Percentiles rank a stretch among this genome's conserved stretches.
These are phyloP conservation scores for Helogale parvula DNA, from an alignment of 2,113 vertebrate species.

Conservation along the genomic window DNA sequence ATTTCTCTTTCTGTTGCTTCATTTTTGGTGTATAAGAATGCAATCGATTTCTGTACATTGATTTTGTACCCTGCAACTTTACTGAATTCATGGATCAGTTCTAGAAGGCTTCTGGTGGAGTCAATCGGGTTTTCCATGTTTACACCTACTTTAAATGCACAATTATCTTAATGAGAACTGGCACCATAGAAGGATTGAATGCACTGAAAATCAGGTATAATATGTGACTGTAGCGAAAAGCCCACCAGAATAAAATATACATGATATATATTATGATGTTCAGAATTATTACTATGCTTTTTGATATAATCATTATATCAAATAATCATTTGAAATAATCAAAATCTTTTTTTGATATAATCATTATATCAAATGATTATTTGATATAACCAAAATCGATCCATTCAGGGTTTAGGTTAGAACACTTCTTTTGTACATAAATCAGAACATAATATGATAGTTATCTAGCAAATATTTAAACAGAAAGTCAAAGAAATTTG, in stretches of 20 bases:
- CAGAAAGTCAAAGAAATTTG: not conserved
- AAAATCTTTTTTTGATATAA: not conserved
- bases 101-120: no score
- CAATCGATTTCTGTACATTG: no score
- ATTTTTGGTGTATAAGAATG: no score
- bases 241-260: not conserved
- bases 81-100: no score
- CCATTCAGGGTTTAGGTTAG: not conserved
- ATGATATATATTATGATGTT: not conserved
- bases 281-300: not conserved
- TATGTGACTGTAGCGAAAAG: not conserved
- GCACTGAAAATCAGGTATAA: not conserved
- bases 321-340: no score
- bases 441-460: not conserved
- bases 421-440: not conserved
- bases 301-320: not conserved
- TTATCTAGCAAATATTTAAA: not conserved
- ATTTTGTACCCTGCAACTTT: no score
- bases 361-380: no score
- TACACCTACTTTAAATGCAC: not conserved
- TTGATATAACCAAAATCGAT: not conserved
- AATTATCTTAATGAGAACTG: not conserved
- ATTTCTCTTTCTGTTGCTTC: no score
- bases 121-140: no score
- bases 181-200: not conserved